Evolutionary conservation across 1,140 invertebrate genomes (phyloP), one percentile per base, ranked within the genome.

Genomic region (Agraylea sexmaculata): DNA sequence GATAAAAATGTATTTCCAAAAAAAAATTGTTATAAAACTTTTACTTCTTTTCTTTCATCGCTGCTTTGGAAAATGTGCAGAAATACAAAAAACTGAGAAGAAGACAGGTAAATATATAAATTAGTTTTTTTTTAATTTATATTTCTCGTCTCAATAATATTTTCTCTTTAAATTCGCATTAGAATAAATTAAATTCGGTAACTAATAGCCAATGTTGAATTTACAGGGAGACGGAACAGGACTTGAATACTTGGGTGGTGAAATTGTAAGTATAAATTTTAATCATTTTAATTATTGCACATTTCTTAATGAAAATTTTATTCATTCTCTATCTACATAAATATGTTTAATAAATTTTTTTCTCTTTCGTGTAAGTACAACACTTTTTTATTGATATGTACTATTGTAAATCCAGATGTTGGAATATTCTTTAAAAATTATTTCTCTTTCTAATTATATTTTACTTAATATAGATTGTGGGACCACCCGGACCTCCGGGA

Each of bases 21-120:
- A 31, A 20, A 34, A 39, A 31, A 4, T 37, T 13, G 21, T 47
- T 31, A 32, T 30, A 35, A 34, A 12, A 40, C 23, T 29, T 21
- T 37, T 35, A 21, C 21, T 30, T 37, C 15, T 18, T 31, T 19
- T 34, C 20, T 25, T 12, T 41, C 6, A 19, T 2, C 33, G 42
- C 43, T 45, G 46, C 35, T 42, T 36, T 41, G 51, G 52, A 40
- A 47, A 36, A 43, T 44, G 43, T 45, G 51, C 75, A 88, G 79
- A 86, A 88, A 78, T 87, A 87, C 73, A 84, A 87, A 71, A 90
- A 90, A 63, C 74, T 90, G 55, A 77, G 85, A 58, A 70, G 87
- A 67, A 73, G 86, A 69, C 86, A 89, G 78, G 81, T 82, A 74
- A 69, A 64, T 73, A 66, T 66, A 52, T 45, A 60, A 44, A n/a